phyloP scores from a whole-genome alignment of 2,888 invertebrate species.

The Sinotaia quadrata region DNA sequence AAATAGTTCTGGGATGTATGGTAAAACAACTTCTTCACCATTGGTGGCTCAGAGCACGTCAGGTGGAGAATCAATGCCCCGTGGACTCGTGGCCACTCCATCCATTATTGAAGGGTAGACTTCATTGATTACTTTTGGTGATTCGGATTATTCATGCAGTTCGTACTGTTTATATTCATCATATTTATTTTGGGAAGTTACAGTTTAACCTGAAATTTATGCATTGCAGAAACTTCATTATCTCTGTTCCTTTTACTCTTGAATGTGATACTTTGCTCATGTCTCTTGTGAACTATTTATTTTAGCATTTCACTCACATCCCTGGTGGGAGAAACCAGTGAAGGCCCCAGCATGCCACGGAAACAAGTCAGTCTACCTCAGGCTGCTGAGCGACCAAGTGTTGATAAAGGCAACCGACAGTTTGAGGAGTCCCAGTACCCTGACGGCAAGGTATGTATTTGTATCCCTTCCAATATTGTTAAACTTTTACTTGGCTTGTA shows the following conservation, averaged over 20 bases:
- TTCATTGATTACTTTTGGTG: too few species aligned
- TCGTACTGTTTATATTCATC: too few species aligned
- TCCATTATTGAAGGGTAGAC: constrained; percentile 31
- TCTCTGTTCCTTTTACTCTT: background rate
- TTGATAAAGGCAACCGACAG: constrained; percentile 64
- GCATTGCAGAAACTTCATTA: background rate
- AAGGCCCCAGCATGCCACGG: constrained; percentile 38
- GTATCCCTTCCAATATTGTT: too few species aligned
- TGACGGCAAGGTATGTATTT: constrained; percentile 64
- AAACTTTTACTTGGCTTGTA: too few species aligned
- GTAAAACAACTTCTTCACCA: background rate
- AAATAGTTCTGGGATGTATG: constrained; percentile 6
- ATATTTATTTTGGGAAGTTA: too few species aligned
- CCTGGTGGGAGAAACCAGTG: background rate
- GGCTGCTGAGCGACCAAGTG: constrained; percentile 39
- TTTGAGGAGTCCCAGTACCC: constrained; percentile 65
- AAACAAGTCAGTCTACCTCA: constrained; percentile 37
- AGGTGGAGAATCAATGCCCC: constrained; percentile 32
- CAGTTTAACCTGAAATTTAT: background rate
- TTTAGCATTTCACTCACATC: background rate
- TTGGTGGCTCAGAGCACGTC: constrained; percentile 11
- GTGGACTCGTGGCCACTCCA: constrained; percentile 25
- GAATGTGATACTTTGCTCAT: background rate
- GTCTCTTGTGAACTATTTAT: background rate
- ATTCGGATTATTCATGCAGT: too few species aligned